Base-by-base conservation (phyloP, 2,888 invertebrate species). In the Hermaeophaga mercurialis region DNA sequence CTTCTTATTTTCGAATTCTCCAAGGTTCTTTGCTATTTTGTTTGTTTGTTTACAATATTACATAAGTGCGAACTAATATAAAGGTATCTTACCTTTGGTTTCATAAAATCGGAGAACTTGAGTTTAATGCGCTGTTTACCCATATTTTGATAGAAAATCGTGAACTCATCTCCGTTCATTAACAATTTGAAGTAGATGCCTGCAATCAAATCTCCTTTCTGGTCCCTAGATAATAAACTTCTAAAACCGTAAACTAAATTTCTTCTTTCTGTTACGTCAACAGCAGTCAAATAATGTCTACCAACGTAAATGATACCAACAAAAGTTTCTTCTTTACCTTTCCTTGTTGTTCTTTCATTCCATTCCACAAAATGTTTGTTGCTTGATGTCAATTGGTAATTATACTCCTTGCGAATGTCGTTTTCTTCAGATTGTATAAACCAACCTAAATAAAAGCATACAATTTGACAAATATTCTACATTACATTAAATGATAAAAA, bases 191-290 rank as follows among this genome's bases (percentile, higher is more conserved):
- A 92, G 78, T 94, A 94, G 56, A 95, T 80, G 15, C 94, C 94
- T 44, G 94, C 92, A 26, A 85, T 81, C 4, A 94, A 82, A 66
- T 89, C 87, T 44, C 94, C 94, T 69, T 92, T 92, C 63, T 87
- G 88, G 76, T 93, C 90, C 48, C 94, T 85, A 3, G 90, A 85
- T 48, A 94, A 79, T 45, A 94, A 81, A 74, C 90, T 91, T 73
- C 90, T 83, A 74, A 89, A 86, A 71, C 90, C 89, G 81, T 94
- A 94, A 15, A 91, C 89, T 69, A 94, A 79, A 76, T 94, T 94
- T 67, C 95, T 85, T 70, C 94, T 87, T 75, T 95, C 94, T 0
- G 94, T 92, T 19, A 94, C 90, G 73, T 88, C 88, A 48, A 94
- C 84, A 41, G 91, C 90, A 47, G 89, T 88, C 64, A 89, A 80